Base-by-base conservation (phyloP, 2,113 vertebrate genomes). In the Nanorana parkeri region DNA sequence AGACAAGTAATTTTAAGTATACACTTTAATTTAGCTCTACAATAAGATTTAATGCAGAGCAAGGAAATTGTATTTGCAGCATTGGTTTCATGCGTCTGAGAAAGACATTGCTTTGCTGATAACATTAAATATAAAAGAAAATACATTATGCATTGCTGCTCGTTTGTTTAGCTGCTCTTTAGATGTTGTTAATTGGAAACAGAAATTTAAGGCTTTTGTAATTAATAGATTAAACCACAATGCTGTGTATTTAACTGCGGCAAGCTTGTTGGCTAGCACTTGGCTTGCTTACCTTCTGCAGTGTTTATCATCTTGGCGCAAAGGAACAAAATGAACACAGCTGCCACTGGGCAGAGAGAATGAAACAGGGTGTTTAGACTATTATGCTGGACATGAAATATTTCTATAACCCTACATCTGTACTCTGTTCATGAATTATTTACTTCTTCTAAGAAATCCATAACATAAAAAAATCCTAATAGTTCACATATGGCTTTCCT, bases 161-260 rank as follows among this genome's bases (percentile, higher is more conserved):
- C 5, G 20, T 58, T 68, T 51, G 54, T 67, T 76, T 68, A 75
- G 52, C 63, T 75, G 73, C 51, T 75, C 52, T 51, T 83, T 67
- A 67, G 71, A 68, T 66, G 61, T 77, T 51, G 21, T 64, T 81
- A 81, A 81, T 75, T 81, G 69, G 69, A 81, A 81, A 81, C 66
- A 23, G 41, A 75, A 67, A 74, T 81, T 41, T 54, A 75, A 75
- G 21, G 19, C 80, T 20, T 75, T 66, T 58, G 69, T 29, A 74
- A 81, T 81, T 81, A 74, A 28, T 47, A 66, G 51, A 75, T 52
- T 23, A 67, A 74, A 55, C 64, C 15, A 51, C 17, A 21, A 47
- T 54, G 58, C 56, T 52, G n/a, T 72, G 36, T 29, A 69, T 80
- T 72, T 72, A 68, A 56, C 36, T 32, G 47, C 29, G 41, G 61